Conservation (phyloP, 2,113 vertebrate species). For the Pteruthius melanotis region DNA sequence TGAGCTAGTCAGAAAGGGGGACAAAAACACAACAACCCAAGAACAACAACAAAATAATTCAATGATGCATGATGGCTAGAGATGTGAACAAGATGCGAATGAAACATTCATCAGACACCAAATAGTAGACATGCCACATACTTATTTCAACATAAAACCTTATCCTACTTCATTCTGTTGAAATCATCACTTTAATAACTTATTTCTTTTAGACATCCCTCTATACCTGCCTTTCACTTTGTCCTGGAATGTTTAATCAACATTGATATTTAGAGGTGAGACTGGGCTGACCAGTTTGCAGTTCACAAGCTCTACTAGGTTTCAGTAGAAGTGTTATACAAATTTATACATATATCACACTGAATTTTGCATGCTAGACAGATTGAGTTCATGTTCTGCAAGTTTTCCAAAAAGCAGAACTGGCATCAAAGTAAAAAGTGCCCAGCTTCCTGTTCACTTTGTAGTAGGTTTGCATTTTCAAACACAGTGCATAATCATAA, state of each 20-base stretch:
- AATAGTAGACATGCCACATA: not conserved
- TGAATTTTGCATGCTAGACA: not conserved
- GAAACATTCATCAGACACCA: not conserved
- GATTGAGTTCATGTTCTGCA: not conserved
- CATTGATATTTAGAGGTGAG: not conserved
- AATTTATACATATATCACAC: not conserved
- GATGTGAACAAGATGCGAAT: not conserved
- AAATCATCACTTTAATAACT: not conserved
- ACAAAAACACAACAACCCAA: not conserved
- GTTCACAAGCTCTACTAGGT: not conserved
- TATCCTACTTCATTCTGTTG: not conserved
- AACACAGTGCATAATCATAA: not conserved
- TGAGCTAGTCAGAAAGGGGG: not conserved
- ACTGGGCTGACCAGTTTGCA: not conserved
- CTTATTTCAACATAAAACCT: not conserved
- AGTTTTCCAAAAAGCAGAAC: not conserved
- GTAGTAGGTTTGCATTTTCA: not conserved
- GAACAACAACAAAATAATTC: not conserved
- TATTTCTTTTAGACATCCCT: not conserved
- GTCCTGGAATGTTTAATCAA: not conserved
- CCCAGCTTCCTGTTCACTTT: not conserved
- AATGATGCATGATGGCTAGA: not conserved
- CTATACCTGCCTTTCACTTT: not conserved
- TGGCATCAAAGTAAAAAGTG: not conserved
- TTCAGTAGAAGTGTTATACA: not conserved